Base-by-base conservation (phyloP, 2,797 vertebrate species). In the Poeciliopsis turneri region DNA sequence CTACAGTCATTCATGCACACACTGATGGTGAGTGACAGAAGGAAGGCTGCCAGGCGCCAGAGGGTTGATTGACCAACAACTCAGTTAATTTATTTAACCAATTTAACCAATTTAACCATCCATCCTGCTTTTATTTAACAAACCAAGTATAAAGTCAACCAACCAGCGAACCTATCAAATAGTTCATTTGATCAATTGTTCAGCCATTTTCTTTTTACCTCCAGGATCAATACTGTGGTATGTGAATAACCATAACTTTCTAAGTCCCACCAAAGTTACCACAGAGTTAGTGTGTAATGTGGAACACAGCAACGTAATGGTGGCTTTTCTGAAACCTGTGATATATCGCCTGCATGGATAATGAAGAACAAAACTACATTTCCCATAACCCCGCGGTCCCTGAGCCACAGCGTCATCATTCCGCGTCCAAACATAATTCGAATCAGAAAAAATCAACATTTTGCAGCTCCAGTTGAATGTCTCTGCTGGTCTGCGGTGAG, bases 401-500 rank as follows among this genome's bases (percentile, higher is more conserved):
- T 0, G 0, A 0, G 0, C 5, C 0, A 0, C 16, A 82, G 30
- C 93, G 91, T 93, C 91, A 94, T 94, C 90, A 88, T 61, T 0
- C 1, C 47, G 93, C 91, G 91, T 36, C 57, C 15, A 57, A 8
- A 46, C 33, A 2, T 6, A 1, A 57, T 3, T 7, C 1, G n/a
- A 69, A 10, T 12, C 1, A 16, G 8, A 3, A 55, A 23, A 82
- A 55, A 0, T 13, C 5, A 68, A 20, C 23, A 69, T 2, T 53
- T 0, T 0, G 16, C 13, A 5, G 11, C 5, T 28, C 4, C 2
- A 2, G 1, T 4, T 1, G 7, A 64, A 36, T 76, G 2, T 36
- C 41, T 25, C 25, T 28, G 33, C 10, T 2, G 13, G 7, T 84
- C 39, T 66, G 18, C 25, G 83, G 87, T 90, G 79, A 82, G 84